Conservation (phyloP, 2,888 invertebrate species). For the Cataglyphis rosenhaueri region DNA sequence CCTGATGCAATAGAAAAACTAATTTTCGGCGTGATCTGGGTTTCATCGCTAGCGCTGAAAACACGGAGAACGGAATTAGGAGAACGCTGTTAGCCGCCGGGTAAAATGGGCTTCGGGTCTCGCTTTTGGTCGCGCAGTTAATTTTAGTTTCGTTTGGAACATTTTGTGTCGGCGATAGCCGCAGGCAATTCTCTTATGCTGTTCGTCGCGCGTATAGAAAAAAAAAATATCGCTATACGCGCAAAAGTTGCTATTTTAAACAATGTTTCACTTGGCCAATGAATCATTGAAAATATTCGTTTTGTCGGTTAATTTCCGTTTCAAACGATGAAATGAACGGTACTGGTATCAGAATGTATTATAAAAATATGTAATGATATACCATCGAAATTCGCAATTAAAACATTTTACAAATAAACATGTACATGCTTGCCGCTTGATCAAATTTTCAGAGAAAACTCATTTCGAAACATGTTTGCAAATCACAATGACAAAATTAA, state of each 20-base stretch:
- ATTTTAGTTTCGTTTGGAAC: constrained; percentile 54
- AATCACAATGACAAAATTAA: background rate
- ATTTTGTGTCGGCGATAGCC: constrained; percentile 50
- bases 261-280: background rate
- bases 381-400: background rate
- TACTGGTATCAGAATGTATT: background rate
- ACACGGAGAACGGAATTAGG: constrained; percentile 52
- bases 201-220: background rate
- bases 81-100: constrained; percentile 49
- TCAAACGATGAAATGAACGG: too few relatives aligned
- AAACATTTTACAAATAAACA: constrained; percentile 28
- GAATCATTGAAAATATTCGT: background rate
- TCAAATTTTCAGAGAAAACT: constrained; percentile 11
- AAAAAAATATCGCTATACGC: constrained; percentile 20
- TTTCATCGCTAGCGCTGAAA: constrained; percentile 52
- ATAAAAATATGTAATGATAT: background rate
- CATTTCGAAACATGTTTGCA: background rate
- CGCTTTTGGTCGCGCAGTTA: constrained; percentile 48
- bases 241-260: constrained; percentile 19
- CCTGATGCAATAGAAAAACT: constrained; percentile 51
- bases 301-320: background rate
- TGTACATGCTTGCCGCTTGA: background rate
- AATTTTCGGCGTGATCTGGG: constrained; percentile 55
- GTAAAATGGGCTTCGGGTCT: constrained; percentile 46
- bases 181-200: constrained; percentile 44